These are phyloP conservation scores for Orchestia grillus DNA, from an alignment of 1,140 invertebrate genomes.

Conservation along the genomic window DNA sequence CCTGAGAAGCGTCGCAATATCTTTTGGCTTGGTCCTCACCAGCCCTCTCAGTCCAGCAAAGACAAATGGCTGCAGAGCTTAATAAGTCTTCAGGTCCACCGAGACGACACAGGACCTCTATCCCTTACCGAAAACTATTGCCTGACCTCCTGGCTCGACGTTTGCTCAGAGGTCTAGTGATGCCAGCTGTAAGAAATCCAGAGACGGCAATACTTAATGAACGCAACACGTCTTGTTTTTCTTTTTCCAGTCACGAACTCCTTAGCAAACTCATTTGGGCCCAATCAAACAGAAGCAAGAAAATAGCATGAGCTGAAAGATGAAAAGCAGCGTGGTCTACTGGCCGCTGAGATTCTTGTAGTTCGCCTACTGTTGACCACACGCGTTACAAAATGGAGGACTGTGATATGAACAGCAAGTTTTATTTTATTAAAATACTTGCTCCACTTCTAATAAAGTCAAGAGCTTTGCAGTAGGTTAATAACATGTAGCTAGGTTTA, in stretches of 20 bases:
- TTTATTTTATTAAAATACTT: not conserved
- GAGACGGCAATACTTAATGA: conserved; percentile 13
- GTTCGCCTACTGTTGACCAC: not conserved
- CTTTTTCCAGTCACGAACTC: conserved; percentile 7
- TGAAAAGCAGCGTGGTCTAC: not conserved
- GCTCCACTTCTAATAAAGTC: no score
- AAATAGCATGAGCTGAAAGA: not conserved
- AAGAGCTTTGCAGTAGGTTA: not conserved
- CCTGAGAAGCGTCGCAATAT: conserved; percentile 52
- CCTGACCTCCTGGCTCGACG: not conserved
- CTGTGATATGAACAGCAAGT: not conserved
- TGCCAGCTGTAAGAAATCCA: conserved; percentile 13
- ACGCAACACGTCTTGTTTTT: conserved; percentile 18
- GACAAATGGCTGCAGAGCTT: conserved; percentile 56
- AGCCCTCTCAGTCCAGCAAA: conserved; percentile 49
- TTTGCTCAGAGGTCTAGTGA: conserved; percentile 13
- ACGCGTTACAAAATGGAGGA: not conserved
- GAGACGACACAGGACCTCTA: conserved; percentile 12
- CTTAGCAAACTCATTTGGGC: conserved; percentile 17
- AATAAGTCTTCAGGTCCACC: conserved; percentile 56
- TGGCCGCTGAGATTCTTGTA: not conserved
- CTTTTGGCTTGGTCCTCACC: conserved; percentile 53
- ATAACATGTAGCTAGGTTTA: not conserved
- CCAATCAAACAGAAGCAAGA: conserved; percentile 34
- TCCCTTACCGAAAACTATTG: conserved; percentile 48